Evolutionary conservation across 2,113 vertebrate genomes (phyloP).

Genomic region (Gobius niger): DNA sequence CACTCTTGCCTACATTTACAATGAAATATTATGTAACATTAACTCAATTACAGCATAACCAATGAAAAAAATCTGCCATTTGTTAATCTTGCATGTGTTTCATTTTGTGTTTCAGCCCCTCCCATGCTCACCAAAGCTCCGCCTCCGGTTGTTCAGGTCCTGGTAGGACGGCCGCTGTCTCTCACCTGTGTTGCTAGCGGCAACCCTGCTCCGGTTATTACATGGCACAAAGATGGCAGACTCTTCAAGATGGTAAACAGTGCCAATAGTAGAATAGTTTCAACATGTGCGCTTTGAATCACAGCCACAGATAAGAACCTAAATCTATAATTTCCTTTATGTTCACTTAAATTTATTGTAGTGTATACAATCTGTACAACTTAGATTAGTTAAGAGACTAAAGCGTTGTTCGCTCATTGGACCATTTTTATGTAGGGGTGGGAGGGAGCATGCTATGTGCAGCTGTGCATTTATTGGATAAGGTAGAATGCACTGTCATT

Average conservation of each 20-base stretch:
- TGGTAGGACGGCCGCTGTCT: slow-evolving; percentile 71
- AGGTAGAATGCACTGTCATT: no score
- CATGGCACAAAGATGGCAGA: slow-evolving; percentile 82
- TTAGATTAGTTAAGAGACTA: no score
- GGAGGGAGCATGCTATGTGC: no score
- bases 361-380: no score
- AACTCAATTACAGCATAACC: no score
- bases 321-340: no score
- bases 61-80: background rate
- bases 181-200: slow-evolving; percentile 83
- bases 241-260: slow-evolving; percentile 61
- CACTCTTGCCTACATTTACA: no score
- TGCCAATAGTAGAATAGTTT: background rate
- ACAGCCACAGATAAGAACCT: background rate
- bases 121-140: slow-evolving; percentile 84
- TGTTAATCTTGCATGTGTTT: background rate
- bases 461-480: no score
- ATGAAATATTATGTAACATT: no score
- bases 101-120: slow-evolving; percentile 73
- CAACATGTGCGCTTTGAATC: background rate
- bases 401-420: no score
- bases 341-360: no score
- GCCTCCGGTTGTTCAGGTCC: slow-evolving; percentile 78
- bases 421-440: no score
- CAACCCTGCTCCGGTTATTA: slow-evolving; percentile 83